Evolutionary conservation across 2,888 invertebrate species (phyloP), one percentile per base, ranked within the genome.

Genomic region (Poecilus cupreus): DNA sequence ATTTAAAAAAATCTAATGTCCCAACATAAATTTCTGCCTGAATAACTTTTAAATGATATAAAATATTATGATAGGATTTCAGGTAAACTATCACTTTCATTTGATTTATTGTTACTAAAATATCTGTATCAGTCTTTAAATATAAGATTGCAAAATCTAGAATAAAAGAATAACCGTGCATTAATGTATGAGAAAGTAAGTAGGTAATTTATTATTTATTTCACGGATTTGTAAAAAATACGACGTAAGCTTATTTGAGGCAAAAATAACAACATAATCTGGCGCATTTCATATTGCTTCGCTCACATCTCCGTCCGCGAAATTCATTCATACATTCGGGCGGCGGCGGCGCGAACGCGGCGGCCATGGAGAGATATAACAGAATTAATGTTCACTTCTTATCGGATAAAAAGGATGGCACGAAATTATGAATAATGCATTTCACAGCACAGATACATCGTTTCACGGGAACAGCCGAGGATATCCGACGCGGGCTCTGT

Each of bases 361-460:
- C 54, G 54, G 60, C 26, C 13, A 20, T 43, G 76, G 76, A 51
- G 54, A 76, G 76, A 54, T 76, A 76, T 76, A 76, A 76, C 51
- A 76, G 76, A 76, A 76, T 76, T 76, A 76, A 76, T 76, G 76
- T 76, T 76, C 76, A 57, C 76, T 76, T 76, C 76, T 76, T 76
- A 76, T 76, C 76, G 76, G 76, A 76, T 54, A 76, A 76, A 76
- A 51, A 76, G 76, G 37, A 51, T 39, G 76, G 57, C 54, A 57
- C 57, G 39, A 32, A 76, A 76, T 76, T 76, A 76, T 76, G 76
- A 76, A 76, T 76, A 76, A 76, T 76, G 76, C 51, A 76, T 76
- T 51, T 49, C 51, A 49, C 51, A 75, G 57, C 76, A 18, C 57
- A 57, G 76, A 76, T 76, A 76, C 57, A 76, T 54, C 39, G 37